Percentiles rank a stretch among this genome's conserved stretches.
Conservation (phyloP, 2,113 vertebrate species). For the Nycticryphes semicollaris region DNA sequence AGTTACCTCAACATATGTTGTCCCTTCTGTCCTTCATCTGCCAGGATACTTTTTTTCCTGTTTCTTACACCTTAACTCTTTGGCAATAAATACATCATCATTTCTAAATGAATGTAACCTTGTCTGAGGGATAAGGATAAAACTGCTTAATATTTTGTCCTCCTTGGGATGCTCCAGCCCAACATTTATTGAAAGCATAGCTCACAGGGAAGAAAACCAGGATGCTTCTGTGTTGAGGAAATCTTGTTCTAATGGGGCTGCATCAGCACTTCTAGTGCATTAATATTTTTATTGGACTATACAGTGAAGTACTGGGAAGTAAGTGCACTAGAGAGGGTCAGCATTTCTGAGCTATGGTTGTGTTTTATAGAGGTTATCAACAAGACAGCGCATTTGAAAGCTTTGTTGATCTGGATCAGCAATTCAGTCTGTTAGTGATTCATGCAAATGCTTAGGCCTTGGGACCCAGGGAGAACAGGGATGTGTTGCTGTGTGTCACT, state of each 20-base stretch:
- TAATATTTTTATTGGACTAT: conserved; percentile 58
- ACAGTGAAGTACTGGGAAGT: conserved; percentile 13
- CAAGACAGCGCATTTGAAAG: conserved; percentile 19
- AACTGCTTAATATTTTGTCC: neutral
- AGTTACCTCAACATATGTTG: neutral
- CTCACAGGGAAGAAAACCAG: neutral
- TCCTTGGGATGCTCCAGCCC: neutral
- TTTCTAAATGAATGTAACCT: neutral
- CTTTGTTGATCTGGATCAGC: conserved; percentile 51
- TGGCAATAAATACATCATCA: neutral
- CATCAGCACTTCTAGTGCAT: conserved; percentile 51
- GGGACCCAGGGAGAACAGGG: neutral
- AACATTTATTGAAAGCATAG: neutral
- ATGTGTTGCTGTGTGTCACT: neutral
- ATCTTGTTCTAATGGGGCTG: conserved; percentile 5
- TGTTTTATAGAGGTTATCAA: conserved; percentile 54
- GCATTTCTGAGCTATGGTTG: conserved; percentile 31
- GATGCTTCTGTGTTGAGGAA: neutral
- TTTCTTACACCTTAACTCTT: neutral
- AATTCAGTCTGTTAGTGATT: conserved; percentile 37
- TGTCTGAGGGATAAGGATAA: neutral
- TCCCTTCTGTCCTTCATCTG: neutral
- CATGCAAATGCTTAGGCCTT: neutral
- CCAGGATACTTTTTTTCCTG: neutral
- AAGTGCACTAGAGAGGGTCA: conserved; percentile 32